A percentile compares a stretch with the other conserved stretches of the same genome.
Conservation (phyloP, 1,140 invertebrate genomes). For the Gyrodactylus salaris region DNA sequence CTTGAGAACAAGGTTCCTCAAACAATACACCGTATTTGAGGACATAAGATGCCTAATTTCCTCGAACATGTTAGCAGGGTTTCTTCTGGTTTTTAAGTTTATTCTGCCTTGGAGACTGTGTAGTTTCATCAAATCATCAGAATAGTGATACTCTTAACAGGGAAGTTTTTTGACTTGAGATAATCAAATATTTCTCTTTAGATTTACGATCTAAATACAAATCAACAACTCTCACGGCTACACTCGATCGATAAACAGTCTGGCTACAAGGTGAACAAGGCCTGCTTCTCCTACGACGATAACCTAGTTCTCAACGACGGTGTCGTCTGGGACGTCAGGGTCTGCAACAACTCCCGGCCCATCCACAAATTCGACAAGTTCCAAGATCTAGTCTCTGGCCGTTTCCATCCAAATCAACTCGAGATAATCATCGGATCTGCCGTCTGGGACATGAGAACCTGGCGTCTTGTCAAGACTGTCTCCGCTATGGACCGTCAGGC, state of each 20-base stretch:
- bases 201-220: background rate
- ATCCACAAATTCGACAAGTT: constrained; percentile 92
- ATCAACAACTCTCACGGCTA: background rate
- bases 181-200: background rate
- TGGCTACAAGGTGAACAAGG: constrained; percentile 51
- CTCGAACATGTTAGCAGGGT: background rate
- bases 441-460: constrained; percentile 68
- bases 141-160: background rate
- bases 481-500: background rate
- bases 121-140: background rate
- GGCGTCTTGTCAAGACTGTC: constrained; percentile 43
- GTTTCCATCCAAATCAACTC: constrained; percentile 78
- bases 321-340: constrained; percentile 64
- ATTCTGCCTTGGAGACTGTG: too few species aligned
- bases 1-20: too few species aligned
- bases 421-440: constrained; percentile 33
- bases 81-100: too few species aligned
- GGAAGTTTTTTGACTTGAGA: background rate
- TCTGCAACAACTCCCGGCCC: constrained; percentile 20
- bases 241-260: background rate
- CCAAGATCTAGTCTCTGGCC: constrained; percentile 60
- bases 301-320: constrained; percentile 72
- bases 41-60: too few species aligned
- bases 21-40: too few species aligned
- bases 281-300: constrained; percentile 65